phyloP scores from a whole-genome alignment of 1,140 invertebrate genomes.

The Heliothis subflexa region DNA sequence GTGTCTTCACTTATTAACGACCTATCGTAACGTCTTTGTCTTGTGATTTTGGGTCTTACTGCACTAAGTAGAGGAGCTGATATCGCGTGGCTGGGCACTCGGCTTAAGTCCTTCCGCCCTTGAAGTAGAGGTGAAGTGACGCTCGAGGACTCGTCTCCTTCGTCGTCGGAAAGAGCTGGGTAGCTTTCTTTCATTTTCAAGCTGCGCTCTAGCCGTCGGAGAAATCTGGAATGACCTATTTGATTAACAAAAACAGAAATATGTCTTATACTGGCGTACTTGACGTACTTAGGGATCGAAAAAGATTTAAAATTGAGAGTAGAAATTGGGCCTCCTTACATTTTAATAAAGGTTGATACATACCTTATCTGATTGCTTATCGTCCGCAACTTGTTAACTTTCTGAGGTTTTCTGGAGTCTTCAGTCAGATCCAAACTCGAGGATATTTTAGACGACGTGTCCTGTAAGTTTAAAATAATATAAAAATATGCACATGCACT shows the following conservation, averaged over 20 bases:
- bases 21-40: slow-evolving; percentile 78
- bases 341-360: not conserved
- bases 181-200: slow-evolving; percentile 87
- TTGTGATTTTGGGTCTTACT: slow-evolving; percentile 75
- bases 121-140: slow-evolving; percentile 87
- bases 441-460: slow-evolving; percentile 83
- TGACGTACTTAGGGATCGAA: not conserved
- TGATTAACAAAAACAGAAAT: slow-evolving; percentile 30
- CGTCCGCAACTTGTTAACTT: slow-evolving; percentile 88
- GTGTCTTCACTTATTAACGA: slow-evolving; percentile 76
- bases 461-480: slow-evolving; percentile 73
- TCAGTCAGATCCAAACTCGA: slow-evolving; percentile 83
- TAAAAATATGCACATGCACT: slow-evolving; percentile 35
- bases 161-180: slow-evolving; percentile 87
- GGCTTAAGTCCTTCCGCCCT: slow-evolving; percentile 83
- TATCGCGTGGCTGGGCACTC: slow-evolving; percentile 77
- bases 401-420: slow-evolving; percentile 84
- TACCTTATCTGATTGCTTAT: slow-evolving; percentile 91
- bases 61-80: slow-evolving; percentile 72
- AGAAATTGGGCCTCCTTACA: not conserved
- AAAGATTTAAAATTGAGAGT: not conserved
- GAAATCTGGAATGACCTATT: slow-evolving; percentile 68
- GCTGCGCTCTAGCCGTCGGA: slow-evolving; percentile 87
- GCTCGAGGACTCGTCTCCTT: slow-evolving; percentile 86
- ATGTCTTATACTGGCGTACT: slow-evolving; percentile 30